phyloP scores from a whole-genome alignment of 2,888 invertebrate genomes.

The Meiosimyza decipiens region DNA sequence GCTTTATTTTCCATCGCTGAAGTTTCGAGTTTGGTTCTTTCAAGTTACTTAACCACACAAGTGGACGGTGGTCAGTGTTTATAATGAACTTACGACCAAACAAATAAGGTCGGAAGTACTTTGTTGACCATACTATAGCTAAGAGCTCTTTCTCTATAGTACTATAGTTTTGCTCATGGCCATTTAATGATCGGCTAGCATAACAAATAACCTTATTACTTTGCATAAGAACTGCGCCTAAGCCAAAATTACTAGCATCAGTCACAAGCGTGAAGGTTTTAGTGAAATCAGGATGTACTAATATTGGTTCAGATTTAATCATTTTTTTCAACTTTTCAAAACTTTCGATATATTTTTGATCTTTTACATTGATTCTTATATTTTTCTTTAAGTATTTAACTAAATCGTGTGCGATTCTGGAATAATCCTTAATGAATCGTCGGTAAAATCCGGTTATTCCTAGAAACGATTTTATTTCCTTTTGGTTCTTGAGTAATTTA shows the following conservation, averaged over 20 bases:
- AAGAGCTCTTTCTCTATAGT: too few species aligned
- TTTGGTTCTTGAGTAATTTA: too few species aligned
- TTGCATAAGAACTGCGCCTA: conserved; percentile 11
- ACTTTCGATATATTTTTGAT: conserved; percentile 6
- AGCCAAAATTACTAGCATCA: conserved; percentile 16
- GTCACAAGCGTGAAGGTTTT: conserved; percentile 15
- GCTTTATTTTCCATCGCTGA: background rate
- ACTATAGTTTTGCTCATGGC: conserved; percentile 12
- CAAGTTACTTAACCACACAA: conserved; percentile 9
- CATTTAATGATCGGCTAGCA: conserved; percentile 22
- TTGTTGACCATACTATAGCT: too few species aligned
- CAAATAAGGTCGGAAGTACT: too few species aligned
- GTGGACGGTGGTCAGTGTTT: background rate
- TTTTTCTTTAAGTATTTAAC: conserved; percentile 27
- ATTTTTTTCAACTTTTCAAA: conserved; percentile 27
- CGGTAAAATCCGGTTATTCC: too few species aligned
- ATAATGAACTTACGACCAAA: too few species aligned
- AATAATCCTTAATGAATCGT: too few species aligned
- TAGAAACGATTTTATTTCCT: too few species aligned
- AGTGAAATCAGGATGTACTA: conserved; percentile 24
- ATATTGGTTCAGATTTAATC: conserved; percentile 18
- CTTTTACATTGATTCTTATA: conserved; percentile 14
- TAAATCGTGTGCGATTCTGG: background rate
- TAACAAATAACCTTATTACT: conserved; percentile 4
- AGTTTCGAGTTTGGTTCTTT: conserved; percentile 16